Conservation (phyloP, 1,140 invertebrate genomes). For the Apis dorsata region DNA sequence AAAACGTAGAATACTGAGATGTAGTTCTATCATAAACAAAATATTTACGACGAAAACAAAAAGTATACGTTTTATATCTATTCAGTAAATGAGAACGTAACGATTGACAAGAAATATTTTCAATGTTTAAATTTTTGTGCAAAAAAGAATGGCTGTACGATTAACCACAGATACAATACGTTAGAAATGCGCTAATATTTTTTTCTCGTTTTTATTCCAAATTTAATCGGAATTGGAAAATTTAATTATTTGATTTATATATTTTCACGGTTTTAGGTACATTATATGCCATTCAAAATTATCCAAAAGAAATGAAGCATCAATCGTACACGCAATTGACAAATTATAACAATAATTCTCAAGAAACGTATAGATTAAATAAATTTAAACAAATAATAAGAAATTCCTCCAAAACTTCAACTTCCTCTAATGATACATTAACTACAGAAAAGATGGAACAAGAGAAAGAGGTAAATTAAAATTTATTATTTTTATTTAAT, state of each 20-base stretch:
- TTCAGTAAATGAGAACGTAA: not conserved
- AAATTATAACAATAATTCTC: not conserved
- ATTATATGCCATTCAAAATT: constrained; percentile 18
- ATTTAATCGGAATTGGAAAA: too few species aligned
- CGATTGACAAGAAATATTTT: not conserved
- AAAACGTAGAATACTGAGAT: constrained; percentile 1
- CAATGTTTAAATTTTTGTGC: constrained; percentile 19
- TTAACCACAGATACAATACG: constrained; percentile 30
- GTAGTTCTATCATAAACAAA: constrained; percentile 18
- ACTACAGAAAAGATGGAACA: not conserved
- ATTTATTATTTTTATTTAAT: not conserved
- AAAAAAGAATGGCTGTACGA: constrained; percentile 26
- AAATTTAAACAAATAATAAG: not conserved
- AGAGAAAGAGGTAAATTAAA: constrained; percentile 6
- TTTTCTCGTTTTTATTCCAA: not conserved
- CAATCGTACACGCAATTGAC: not conserved
- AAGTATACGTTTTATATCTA: not conserved
- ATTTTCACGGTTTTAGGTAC: constrained; percentile 4
- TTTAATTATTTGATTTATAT: not conserved
- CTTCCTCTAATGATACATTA: not conserved
- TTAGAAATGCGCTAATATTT: not conserved
- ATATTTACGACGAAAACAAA: constrained; percentile 11
- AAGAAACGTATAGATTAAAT: not conserved
- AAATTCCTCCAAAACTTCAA: not conserved
- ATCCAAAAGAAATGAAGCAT: constrained; percentile 8